Evolutionary conservation across 2,113 vertebrate genomes (phyloP).

Genomic region (Malaclemys terrapin): DNA sequence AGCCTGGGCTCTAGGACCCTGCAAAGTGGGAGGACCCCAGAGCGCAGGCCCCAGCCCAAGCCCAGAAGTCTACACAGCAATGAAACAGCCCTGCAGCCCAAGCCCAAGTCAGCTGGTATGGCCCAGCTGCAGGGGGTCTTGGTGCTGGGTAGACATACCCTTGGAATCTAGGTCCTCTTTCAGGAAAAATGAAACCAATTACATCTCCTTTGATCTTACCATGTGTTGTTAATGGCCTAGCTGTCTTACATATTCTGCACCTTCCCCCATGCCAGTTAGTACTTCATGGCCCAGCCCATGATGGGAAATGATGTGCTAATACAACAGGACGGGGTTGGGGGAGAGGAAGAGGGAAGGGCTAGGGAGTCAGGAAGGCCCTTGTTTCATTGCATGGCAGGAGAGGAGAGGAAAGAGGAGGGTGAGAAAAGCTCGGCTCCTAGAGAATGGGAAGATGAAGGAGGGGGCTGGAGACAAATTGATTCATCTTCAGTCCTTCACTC

Average conservation of each 20-base stretch:
- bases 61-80: background rate
- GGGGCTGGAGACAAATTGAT: background rate
- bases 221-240: background rate
- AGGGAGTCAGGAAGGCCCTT: background rate
- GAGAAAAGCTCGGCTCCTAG: background rate
- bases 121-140: too few species aligned
- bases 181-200: background rate
- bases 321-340: background rate
- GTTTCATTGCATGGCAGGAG: background rate
- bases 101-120: background rate
- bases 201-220: background rate
- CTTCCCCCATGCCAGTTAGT: too few species aligned
- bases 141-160: background rate
- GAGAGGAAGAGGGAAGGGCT: too few species aligned
- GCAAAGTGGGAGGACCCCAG: background rate
- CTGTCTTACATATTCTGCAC: background rate
- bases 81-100: background rate
- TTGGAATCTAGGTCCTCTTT: background rate
- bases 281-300: background rate
- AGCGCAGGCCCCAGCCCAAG: background rate
- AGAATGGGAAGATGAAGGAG: background rate
- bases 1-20: background rate
- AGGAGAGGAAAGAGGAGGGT: background rate
- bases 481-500: background rate
- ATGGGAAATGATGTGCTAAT: background rate